phyloP scores from a whole-genome alignment of 2,797 vertebrate genomes.

The Sebastes iracundus region DNA sequence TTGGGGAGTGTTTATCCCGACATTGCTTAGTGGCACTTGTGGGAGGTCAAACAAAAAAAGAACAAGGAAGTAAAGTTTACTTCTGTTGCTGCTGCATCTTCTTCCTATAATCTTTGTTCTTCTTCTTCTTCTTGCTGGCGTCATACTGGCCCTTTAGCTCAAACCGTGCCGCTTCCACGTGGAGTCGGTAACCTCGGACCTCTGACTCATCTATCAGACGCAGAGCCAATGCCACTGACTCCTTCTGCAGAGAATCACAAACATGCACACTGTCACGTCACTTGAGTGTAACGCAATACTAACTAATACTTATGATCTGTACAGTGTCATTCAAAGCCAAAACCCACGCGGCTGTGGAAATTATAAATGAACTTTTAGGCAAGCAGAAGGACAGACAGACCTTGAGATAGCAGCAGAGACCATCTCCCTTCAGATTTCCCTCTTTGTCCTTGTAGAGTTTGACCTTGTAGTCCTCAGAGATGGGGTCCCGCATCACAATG shows the following conservation, averaged over 20 bases:
- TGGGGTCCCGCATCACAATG: slow-evolving; percentile 94
- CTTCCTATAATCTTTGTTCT: slow-evolving; percentile 95
- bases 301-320: background rate
- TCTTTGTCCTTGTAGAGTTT: slow-evolving; percentile 96
- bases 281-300: background rate
- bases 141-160: slow-evolving; percentile 95
- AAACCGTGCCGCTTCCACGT: slow-evolving; percentile 93
- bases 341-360: background rate
- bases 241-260: slow-evolving; percentile 83
- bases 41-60: background rate
- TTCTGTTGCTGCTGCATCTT: slow-evolving; percentile 93
- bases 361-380: background rate
- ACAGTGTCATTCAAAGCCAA: background rate
- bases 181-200: slow-evolving; percentile 91
- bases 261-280: background rate
- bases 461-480: slow-evolving; percentile 93
- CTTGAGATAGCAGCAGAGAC: slow-evolving; percentile 97
- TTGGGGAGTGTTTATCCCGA: background rate
- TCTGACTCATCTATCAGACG: slow-evolving; percentile 93
- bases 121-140: slow-evolving; percentile 96
- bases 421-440: slow-evolving; percentile 95
- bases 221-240: slow-evolving; percentile 87
- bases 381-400: slow-evolving; percentile 27
- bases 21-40: background rate
- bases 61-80: slow-evolving; percentile 68